Evolutionary conservation across 2,888 invertebrate genomes (phyloP).

Genomic region (Lissocephala sabroskyi): DNA sequence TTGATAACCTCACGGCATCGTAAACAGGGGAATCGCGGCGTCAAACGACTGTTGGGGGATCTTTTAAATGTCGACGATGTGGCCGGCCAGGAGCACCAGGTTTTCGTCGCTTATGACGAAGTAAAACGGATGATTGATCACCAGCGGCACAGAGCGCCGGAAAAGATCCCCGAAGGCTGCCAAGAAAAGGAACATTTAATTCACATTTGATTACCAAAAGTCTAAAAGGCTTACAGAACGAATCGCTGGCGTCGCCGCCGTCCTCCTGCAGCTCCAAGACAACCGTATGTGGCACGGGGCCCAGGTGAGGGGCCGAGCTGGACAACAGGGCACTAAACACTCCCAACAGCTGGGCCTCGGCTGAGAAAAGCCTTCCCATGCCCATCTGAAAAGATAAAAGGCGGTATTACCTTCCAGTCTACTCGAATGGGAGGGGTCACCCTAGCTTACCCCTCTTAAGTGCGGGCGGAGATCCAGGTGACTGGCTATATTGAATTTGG

Average conservation of each 20-base stretch:
- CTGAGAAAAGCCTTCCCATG: slow-evolving; percentile 31
- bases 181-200: slow-evolving; percentile 6
- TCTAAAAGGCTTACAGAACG: slow-evolving; percentile 36
- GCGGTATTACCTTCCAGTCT: too few relatives aligned
- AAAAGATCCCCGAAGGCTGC: slow-evolving; percentile 46
- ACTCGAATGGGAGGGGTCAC: background rate
- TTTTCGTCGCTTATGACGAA: slow-evolving; percentile 43
- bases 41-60: background rate
- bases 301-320: slow-evolving; percentile 45
- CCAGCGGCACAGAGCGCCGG: slow-evolving; percentile 37
- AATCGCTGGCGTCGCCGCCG: slow-evolving; percentile 25
- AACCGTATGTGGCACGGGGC: slow-evolving; percentile 36
- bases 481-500: slow-evolving; percentile 85
- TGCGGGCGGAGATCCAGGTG: slow-evolving; percentile 78
- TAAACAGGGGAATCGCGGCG: background rate
- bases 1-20: slow-evolving; percentile 33
- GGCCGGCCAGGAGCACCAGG: slow-evolving; percentile 44
- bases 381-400: slow-evolving; percentile 29
- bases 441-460: background rate
- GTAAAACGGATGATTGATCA: slow-evolving; percentile 61
- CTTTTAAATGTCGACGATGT: slow-evolving; percentile 44
- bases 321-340: slow-evolving; percentile 39
- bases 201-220: slow-evolving; percentile 17
- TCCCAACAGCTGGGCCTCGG: slow-evolving; percentile 33
- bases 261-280: slow-evolving; percentile 35